phyloP scores from a whole-genome alignment of 2,797 vertebrate genomes.

The Enteromius paludinosus region DNA sequence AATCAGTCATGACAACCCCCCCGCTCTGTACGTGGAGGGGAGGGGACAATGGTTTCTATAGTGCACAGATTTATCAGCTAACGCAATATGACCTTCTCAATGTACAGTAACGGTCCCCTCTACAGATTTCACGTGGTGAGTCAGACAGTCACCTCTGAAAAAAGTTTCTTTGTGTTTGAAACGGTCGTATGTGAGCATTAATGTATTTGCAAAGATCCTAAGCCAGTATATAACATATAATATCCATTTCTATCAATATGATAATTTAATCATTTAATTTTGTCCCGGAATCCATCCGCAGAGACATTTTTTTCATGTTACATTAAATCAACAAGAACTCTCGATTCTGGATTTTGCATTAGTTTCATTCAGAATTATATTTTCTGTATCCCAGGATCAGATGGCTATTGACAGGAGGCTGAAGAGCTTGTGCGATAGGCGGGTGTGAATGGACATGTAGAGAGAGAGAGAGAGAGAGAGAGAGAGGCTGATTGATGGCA shows the following conservation, averaged over 20 bases:
- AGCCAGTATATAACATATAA: conserved; percentile 33
- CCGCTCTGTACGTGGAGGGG: conserved; percentile 72
- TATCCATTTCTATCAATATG: conserved; percentile 24
- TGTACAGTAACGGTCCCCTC: background rate
- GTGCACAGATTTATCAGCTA: conserved; percentile 34
- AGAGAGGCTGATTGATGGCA: conserved; percentile 75
- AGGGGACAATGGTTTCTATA: conserved; percentile 54
- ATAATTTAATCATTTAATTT: conserved; percentile 13
- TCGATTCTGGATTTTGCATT: conserved; percentile 1
- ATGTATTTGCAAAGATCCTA: conserved; percentile 11
- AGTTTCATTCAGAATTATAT: conserved; percentile 22
- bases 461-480: background rate
- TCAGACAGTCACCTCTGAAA: conserved; percentile 1
- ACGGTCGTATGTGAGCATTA: background rate
- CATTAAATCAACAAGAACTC: conserved; percentile 39
- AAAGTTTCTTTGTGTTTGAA: background rate
- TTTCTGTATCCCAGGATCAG: conserved; percentile 27
- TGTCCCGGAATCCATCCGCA: conserved; percentile 21
- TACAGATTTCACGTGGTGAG: background rate
- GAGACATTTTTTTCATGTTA: conserved; percentile 21
- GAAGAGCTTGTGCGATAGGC: background rate
- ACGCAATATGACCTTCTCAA: conserved; percentile 38
- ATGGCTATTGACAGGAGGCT: conserved; percentile 44
- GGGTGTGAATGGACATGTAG: conserved; percentile 21
- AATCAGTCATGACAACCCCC: conserved; percentile 82